Conservation (phyloP, 2,888 invertebrate genomes). For the Phyllotreta cruciferae region DNA sequence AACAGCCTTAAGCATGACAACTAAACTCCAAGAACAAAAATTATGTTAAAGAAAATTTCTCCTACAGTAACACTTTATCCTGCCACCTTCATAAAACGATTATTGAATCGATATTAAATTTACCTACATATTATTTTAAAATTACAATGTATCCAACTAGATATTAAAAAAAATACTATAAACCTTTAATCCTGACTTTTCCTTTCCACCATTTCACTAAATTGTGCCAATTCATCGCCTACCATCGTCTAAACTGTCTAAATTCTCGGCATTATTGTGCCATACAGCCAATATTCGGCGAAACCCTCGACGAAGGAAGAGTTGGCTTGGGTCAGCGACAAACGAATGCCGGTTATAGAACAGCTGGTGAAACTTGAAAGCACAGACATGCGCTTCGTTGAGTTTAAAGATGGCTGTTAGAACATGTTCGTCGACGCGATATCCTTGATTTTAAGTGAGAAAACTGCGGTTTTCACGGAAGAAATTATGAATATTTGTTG, state of each 20-base stretch:
- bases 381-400: conserved; percentile 42
- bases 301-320: conserved; percentile 41
- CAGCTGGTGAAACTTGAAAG: conserved; percentile 43
- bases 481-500: background rate
- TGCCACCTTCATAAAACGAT: too few relatives aligned
- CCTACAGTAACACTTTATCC: too few relatives aligned
- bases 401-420: conserved; percentile 46
- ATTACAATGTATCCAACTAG: too few relatives aligned
- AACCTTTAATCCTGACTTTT: background rate
- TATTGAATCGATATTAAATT: too few relatives aligned
- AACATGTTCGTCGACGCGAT: conserved; percentile 28
- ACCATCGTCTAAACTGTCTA: conserved; percentile 22
- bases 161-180: background rate
- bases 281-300: conserved; percentile 33
- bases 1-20: too few relatives aligned
- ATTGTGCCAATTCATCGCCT: conserved; percentile 12
- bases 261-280: conserved; percentile 15
- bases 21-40: too few relatives aligned
- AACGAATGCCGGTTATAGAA: conserved; percentile 25
- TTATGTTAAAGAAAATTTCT: too few relatives aligned
- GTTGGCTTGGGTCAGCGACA: conserved; percentile 41
- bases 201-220: conserved; percentile 17
- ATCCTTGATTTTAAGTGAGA: conserved; percentile 14
- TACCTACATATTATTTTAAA: too few relatives aligned
- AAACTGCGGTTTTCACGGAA: conserved; percentile 18